Evolutionary conservation across 2,888 invertebrate genomes (phyloP).

Genomic region (Tribolium freemani): DNA sequence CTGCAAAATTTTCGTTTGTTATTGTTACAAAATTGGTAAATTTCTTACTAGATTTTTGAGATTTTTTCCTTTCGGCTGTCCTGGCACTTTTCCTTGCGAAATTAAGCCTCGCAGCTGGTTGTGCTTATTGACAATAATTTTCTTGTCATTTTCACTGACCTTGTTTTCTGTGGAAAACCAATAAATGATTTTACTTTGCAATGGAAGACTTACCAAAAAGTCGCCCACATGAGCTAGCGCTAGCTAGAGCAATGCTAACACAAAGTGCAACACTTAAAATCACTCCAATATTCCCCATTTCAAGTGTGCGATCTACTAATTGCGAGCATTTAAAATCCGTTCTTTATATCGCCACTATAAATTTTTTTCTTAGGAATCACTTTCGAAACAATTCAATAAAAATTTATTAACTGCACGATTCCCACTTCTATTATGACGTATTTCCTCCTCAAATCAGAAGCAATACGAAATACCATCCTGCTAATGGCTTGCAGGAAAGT

Average conservation of each 20-base stretch:
- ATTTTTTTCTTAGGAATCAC: neutral
- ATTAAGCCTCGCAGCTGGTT: constrained; percentile 81
- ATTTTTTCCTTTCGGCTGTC: constrained; percentile 82
- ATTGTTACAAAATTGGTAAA: neutral
- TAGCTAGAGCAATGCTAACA: neutral
- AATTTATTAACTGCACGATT: neutral
- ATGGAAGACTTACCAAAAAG: constrained; percentile 9
- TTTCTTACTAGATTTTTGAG: constrained; percentile 82
- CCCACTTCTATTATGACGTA: neutral
- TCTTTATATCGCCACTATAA: neutral
- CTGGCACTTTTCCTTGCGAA: constrained; percentile 79
- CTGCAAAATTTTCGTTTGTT: constrained; percentile 19
- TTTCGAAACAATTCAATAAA: constrained; percentile 1
- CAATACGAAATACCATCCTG: neutral
- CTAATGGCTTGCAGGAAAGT: neutral
- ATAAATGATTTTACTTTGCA: neutral
- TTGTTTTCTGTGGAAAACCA: constrained; percentile 2
- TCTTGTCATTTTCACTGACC: constrained; percentile 71
- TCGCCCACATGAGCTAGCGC: neutral
- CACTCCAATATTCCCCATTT: constrained; percentile 9
- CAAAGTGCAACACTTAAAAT: neutral
- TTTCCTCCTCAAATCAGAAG: constrained; percentile 1
- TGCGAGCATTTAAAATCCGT: neutral
- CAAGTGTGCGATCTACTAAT: neutral
- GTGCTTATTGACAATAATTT: constrained; percentile 81